Evolutionary conservation across 2,797 vertebrate species (phyloP).

Genomic region (Xenentodon cancila): DNA sequence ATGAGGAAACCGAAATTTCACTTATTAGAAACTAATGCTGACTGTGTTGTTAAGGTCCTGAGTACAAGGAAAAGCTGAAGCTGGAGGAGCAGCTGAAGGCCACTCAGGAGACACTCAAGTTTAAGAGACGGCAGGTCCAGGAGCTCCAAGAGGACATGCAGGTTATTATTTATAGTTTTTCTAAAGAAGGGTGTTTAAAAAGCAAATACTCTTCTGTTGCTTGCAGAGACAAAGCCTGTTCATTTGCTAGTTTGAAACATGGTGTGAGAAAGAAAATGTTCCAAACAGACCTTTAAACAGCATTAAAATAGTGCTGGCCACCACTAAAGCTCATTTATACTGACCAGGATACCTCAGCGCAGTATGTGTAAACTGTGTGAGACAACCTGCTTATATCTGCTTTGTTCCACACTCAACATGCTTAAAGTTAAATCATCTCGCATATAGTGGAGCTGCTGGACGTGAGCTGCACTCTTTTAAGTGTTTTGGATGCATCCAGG

Average conservation of each 20-base stretch:
- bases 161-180: slow-evolving; percentile 67
- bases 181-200: neutral
- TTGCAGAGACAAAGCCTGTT: neutral
- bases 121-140: slow-evolving; percentile 82
- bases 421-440: too few species aligned
- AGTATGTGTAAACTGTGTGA: too few species aligned
- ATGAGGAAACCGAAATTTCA: neutral
- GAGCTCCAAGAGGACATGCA: slow-evolving; percentile 88
- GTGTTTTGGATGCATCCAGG: too few species aligned
- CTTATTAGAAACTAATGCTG: neutral
- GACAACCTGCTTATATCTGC: too few species aligned
- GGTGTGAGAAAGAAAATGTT: too few species aligned
- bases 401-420: too few species aligned
- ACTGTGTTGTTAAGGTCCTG: slow-evolving; percentile 78
- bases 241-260: neutral
- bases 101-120: slow-evolving; percentile 80
- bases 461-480: too few species aligned
- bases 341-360: too few species aligned
- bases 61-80: slow-evolving; percentile 85
- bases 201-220: neutral
- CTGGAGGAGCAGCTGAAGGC: slow-evolving; percentile 86
- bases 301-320: too few species aligned
- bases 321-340: too few species aligned
- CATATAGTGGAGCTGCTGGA: too few species aligned
- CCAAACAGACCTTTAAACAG: too few species aligned